These are phyloP conservation scores for Phengaris arion DNA, from an alignment of 2,888 invertebrate genomes.

Conservation along the genomic window DNA sequence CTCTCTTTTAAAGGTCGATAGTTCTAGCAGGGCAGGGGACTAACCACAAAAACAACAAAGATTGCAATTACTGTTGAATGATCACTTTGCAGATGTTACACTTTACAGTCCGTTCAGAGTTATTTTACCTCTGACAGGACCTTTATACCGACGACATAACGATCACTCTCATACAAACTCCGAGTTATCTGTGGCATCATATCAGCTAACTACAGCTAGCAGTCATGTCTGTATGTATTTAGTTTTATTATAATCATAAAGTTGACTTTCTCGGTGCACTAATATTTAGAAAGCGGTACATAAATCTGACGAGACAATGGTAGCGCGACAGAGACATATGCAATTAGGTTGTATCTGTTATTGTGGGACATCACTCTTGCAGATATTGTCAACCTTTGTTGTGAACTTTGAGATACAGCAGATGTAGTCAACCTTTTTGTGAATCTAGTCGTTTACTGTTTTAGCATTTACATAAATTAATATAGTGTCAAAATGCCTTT, in stretches of 20 bases:
- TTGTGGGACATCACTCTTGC: background rate
- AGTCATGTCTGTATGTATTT: background rate
- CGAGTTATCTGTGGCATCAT: background rate
- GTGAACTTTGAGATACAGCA: slow-evolving; percentile 1
- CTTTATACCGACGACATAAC: no score
- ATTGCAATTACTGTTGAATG: background rate
- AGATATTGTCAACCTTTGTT: slow-evolving; percentile 4
- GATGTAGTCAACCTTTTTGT: background rate
- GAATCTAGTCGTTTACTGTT: background rate
- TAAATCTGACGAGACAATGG: slow-evolving; percentile 17
- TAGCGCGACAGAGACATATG: slow-evolving; percentile 1
- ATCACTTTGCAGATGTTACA: background rate
- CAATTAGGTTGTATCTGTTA: slow-evolving; percentile 18
- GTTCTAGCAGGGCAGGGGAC: background rate
- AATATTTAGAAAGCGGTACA: slow-evolving; percentile 21
- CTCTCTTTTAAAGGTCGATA: background rate
- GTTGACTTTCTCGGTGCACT: slow-evolving; percentile 24
- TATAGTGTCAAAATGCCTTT: background rate
- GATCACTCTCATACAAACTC: no score
- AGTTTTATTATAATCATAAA: slow-evolving; percentile 28
- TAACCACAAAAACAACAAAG: background rate
- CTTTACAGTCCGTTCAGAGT: background rate
- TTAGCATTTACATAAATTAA: background rate
- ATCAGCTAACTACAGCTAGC: background rate
- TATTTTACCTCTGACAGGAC: no score